Base-by-base conservation (phyloP, 2,797 vertebrate species). In the Bradypus variegatus region DNA sequence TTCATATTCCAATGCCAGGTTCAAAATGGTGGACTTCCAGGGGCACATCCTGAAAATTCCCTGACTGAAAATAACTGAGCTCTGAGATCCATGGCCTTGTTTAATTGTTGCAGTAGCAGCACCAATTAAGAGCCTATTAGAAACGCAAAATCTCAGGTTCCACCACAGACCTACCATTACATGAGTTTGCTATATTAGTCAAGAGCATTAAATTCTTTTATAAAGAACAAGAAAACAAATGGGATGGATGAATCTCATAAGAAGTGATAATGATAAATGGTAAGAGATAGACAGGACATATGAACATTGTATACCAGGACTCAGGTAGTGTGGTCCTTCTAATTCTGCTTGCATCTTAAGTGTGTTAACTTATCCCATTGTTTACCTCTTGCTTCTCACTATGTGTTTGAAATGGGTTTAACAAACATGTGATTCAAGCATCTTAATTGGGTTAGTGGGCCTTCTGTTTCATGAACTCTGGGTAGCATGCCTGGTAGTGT, bases 401-500 rank as follows among this genome's bases (percentile, higher is more conserved):
- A 50, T 81, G 38, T 69, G 21, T 70, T 62, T 91, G 79, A 93
- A 86, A 70, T 19, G 13, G 23, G 92, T 72, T 83, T 69, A 53
- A 92, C 72, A 95, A 92, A 90, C 36, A 6, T 31, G 25, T 79
- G 60, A 79, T 85, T 89, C 31, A 62, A 88, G 86, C 64, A 80
- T 67, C 79, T 67, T 80, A 92, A 76, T 67, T 67, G 72, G 77
- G 48, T 31, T 93, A 65, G 60, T 45, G 64, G 67, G 5, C 38
- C 60, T 36, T 83, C 86, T 65, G 48, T 65, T 88, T 60, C 58
- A 78, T 70, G 65, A 48, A 41, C 79, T 92, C 45, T 36, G 53
- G 50, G 65, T 11, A 62, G 65, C 41, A 58, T 48, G 21, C 50
- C 60, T 75, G 23, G 41, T 14, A 38, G 31, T 38, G 6, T 36